Evolutionary conservation across 2,888 invertebrate species (phyloP).

Genomic region (Xylota sylvarum): DNA sequence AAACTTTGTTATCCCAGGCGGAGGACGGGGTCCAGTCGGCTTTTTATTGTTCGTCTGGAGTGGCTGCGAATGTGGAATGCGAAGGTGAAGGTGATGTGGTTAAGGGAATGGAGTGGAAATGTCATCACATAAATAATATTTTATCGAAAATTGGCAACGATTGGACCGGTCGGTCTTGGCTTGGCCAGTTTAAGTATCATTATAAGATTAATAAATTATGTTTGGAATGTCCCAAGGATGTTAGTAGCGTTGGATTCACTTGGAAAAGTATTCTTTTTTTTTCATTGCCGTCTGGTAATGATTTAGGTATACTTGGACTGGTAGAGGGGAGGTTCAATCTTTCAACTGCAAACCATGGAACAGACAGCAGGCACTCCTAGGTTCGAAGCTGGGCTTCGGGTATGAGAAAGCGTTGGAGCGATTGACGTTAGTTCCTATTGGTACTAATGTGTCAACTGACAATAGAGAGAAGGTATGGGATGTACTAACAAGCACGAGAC

Average conservation of each 20-base stretch:
- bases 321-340: not conserved
- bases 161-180: slow-evolving; percentile 23
- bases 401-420: too few relatives aligned
- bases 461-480: too few relatives aligned
- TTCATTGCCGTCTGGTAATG: not conserved
- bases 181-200: slow-evolving; percentile 34
- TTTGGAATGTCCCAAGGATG: not conserved
- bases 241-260: not conserved
- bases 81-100: slow-evolving; percentile 35
- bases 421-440: too few relatives aligned
- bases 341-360: too few relatives aligned
- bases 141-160: slow-evolving; percentile 64
- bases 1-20: slow-evolving; percentile 16
- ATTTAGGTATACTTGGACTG: not conserved
- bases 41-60: slow-evolving; percentile 44
- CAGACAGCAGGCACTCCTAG: too few relatives aligned
- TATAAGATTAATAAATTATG: slow-evolving; percentile 51
- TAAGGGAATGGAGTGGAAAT: slow-evolving; percentile 38
- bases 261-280: not conserved
- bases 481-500: too few relatives aligned
- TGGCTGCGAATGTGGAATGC: not conserved
- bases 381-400: too few relatives aligned
- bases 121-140: slow-evolving; percentile 65
- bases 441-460: too few relatives aligned
- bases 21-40: not conserved